Conservation (phyloP, 2,113 vertebrate species). For the Azemiops feae region DNA sequence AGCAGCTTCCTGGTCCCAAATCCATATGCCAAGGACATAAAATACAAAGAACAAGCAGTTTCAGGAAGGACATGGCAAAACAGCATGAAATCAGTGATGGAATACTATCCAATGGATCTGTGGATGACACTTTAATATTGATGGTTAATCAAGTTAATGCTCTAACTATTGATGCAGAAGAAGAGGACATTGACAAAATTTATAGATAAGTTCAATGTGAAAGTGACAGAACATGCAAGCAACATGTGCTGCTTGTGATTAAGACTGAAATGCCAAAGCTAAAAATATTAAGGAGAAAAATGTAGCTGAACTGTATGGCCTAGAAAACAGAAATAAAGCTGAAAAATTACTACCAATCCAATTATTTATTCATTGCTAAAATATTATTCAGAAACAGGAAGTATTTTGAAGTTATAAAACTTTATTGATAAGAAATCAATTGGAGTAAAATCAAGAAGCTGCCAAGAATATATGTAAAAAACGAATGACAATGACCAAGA, state of each 20-base stretch:
- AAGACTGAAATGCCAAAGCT: neutral
- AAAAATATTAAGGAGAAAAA: neutral
- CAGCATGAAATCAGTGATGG: neutral
- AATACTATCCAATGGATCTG: neutral
- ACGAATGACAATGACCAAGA: neutral
- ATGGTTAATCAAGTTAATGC: neutral
- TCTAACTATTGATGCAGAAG: neutral
- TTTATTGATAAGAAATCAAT: neutral
- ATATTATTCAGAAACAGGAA: neutral
- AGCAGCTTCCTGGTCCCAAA: neutral
- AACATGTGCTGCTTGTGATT: neutral
- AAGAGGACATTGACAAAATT: neutral
- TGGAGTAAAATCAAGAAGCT: neutral
- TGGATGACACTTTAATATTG: neutral
- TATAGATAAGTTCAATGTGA: neutral
- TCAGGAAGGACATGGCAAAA: neutral
- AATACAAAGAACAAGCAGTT: neutral
- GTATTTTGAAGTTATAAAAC: neutral
- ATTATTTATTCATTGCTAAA: neutral
- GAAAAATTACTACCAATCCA: neutral
- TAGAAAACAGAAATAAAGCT: neutral
- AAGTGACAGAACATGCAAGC: neutral
- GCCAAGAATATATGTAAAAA: neutral
- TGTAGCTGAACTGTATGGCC: neutral
- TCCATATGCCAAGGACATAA: neutral